These are phyloP conservation scores for Crocallis elinguaria DNA, from an alignment of 2,888 invertebrate genomes.

Conservation along the genomic window DNA sequence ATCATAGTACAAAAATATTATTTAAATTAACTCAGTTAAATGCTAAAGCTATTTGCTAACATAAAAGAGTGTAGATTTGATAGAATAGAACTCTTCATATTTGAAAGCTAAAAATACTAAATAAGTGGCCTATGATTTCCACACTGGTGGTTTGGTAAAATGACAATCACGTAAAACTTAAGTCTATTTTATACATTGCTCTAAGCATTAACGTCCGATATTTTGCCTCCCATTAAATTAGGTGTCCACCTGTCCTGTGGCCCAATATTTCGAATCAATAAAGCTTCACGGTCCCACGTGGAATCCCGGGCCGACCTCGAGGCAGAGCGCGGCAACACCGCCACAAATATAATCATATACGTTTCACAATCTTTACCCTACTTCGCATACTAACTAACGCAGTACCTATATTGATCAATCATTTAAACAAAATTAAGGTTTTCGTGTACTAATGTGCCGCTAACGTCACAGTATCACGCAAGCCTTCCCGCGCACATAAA, in stretches of 20 bases:
- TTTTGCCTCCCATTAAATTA: too few species aligned
- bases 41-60: too few species aligned
- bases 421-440: conserved; percentile 48
- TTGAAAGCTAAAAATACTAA: too few species aligned
- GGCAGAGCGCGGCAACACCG: conserved; percentile 6
- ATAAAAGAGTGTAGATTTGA: too few species aligned
- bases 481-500: conserved; percentile 73
- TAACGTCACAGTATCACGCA: conserved; percentile 76
- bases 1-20: too few species aligned
- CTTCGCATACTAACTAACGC: conserved; percentile 35
- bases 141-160: too few species aligned
- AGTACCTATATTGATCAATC: conserved; percentile 51
- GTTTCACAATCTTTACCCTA: conserved; percentile 22
- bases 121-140: too few species aligned
- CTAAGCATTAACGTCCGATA: too few species aligned
- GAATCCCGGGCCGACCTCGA: conserved; percentile 7
- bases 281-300: conserved; percentile 12
- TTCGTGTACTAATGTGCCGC: conserved; percentile 44
- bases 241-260: neutral
- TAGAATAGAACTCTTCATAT: too few species aligned
- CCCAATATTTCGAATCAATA: conserved; percentile 13
- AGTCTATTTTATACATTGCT: too few species aligned
- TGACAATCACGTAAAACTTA: too few species aligned
- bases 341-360: conserved; percentile 2
- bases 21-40: too few species aligned